phyloP scores from a whole-genome alignment of 2,888 invertebrate genomes.

The Ophion obscuratus region DNA sequence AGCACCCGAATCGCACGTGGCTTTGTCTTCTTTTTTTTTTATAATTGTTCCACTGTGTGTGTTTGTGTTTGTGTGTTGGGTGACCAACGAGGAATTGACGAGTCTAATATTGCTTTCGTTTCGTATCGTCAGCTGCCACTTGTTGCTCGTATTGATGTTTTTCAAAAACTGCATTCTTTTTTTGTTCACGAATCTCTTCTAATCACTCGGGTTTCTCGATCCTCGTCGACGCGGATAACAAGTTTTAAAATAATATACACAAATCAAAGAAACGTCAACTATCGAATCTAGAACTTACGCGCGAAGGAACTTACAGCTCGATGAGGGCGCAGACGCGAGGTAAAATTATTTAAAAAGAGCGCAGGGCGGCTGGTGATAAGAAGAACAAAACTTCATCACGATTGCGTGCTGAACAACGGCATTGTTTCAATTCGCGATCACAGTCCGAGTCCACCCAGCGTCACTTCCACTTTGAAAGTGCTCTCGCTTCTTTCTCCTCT shows the following conservation, averaged over 20 bases:
- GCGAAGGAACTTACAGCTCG: slow-evolving; percentile 27
- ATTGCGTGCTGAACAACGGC: slow-evolving; percentile 60
- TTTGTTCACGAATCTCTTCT: slow-evolving; percentile 8
- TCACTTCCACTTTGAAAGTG: background rate
- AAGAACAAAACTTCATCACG: slow-evolving; percentile 52
- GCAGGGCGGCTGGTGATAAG: background rate
- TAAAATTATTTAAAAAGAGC: slow-evolving; percentile 25
- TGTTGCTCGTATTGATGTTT: slow-evolving; percentile 37
- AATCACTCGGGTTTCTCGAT: slow-evolving; percentile 36
- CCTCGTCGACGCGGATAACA: slow-evolving; percentile 45
- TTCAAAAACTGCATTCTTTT: slow-evolving; percentile 27
- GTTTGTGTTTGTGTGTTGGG: slow-evolving; percentile 46
- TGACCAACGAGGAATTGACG: slow-evolving; percentile 78
- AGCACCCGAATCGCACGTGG: slow-evolving; percentile 68
- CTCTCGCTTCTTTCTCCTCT: background rate
- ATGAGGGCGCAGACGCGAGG: slow-evolving; percentile 22
- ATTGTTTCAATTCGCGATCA: slow-evolving; percentile 12
- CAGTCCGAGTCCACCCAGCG: background rate
- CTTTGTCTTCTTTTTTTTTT: slow-evolving; percentile 55
- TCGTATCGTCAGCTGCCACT: slow-evolving; percentile 56
- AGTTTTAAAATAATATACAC: slow-evolving; percentile 38
- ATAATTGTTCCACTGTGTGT: slow-evolving; percentile 61
- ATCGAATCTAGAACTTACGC: slow-evolving; percentile 36
- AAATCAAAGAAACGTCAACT: slow-evolving; percentile 26
- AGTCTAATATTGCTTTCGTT: slow-evolving; percentile 70